Conservation (phyloP, 2,797 vertebrate species). For the Girardinus metallicus region DNA sequence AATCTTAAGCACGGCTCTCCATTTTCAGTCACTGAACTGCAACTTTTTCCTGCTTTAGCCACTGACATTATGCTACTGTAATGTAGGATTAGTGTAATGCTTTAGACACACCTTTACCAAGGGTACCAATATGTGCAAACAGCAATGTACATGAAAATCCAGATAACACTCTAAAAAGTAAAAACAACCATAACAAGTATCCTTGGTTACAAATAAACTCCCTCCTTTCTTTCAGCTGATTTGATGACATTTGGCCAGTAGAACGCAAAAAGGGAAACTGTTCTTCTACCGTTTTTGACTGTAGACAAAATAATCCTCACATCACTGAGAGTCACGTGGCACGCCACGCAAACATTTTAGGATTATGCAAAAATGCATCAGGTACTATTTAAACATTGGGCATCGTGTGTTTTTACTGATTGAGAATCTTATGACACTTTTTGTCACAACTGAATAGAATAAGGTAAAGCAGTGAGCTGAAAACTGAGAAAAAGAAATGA, state of each 20-base stretch:
- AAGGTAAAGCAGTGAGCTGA: neutral
- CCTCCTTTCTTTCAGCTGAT: slow-evolving; percentile 4
- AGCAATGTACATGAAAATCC: neutral
- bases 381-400: slow-evolving; percentile 39
- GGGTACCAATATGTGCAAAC: neutral
- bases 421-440: slow-evolving; percentile 27
- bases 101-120: neutral
- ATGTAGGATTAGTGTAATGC: neutral
- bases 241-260: slow-evolving; percentile 23
- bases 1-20: neutral
- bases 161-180: neutral
- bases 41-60: neutral
- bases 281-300: slow-evolving; percentile 50
- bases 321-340: slow-evolving; percentile 50
- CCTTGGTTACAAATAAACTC: neutral
- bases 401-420: slow-evolving; percentile 8
- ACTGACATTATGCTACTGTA: neutral
- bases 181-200: neutral
- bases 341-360: slow-evolving; percentile 63
- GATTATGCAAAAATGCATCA: slow-evolving; percentile 67
- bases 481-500: neutral
- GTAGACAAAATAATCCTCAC: slow-evolving; percentile 59
- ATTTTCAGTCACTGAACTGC: neutral
- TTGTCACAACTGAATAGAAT: slow-evolving; percentile 26
- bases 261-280: slow-evolving; percentile 35